phyloP scores from a whole-genome alignment of 2,113 vertebrate species.

The Pedetes capensis region DNA sequence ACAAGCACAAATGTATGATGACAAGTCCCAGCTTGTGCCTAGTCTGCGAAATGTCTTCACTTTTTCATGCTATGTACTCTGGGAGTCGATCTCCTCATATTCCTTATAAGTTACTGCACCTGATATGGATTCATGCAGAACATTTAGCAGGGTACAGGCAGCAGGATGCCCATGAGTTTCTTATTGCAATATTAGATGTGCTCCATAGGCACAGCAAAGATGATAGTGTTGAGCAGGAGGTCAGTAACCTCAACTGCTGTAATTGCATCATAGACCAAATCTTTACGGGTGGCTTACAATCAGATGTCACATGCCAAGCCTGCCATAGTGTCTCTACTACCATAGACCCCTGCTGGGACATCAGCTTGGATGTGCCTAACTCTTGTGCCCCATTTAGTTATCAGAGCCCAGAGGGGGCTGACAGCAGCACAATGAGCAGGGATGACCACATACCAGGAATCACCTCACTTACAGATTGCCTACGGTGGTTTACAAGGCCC shows the following conservation, averaged over 20 bases:
- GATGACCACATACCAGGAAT: slow-evolving; percentile 93
- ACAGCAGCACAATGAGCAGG: slow-evolving; percentile 26
- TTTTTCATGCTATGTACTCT: slow-evolving; percentile 88
- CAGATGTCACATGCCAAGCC: slow-evolving; percentile 62
- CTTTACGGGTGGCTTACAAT: slow-evolving; percentile 66
- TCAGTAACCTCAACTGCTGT: slow-evolving; percentile 42
- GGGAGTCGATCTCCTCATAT: slow-evolving; percentile 53
- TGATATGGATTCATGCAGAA: slow-evolving; percentile 67
- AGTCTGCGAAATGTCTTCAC: slow-evolving; percentile 97
- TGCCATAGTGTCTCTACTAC: slow-evolving; percentile 64
- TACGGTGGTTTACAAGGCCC: slow-evolving; percentile 94
- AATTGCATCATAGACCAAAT: slow-evolving; percentile 66
- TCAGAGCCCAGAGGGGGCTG: slow-evolving; percentile 87
- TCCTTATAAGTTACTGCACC: slow-evolving; percentile 60
- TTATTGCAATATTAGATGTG: slow-evolving; percentile 61
- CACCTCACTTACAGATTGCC: slow-evolving; percentile 96
- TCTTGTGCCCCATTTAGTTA: slow-evolving; percentile 39
- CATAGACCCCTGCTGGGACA: slow-evolving; percentile 68
- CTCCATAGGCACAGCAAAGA: slow-evolving; percentile 59
- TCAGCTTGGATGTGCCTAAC: slow-evolving; percentile 62
- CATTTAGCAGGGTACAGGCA: slow-evolving; percentile 67
- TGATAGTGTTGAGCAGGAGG: slow-evolving; percentile 37
- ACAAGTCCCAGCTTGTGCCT: slow-evolving; percentile 96
- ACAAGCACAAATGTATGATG: slow-evolving; percentile 97
- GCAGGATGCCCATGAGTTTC: slow-evolving; percentile 63